Evolutionary conservation across 30 jellyfish, hydroid and myxozoan genomes (phyloP), one percentile per base, ranked within the genome.

Genomic region (Aurelia sp.): DNA sequence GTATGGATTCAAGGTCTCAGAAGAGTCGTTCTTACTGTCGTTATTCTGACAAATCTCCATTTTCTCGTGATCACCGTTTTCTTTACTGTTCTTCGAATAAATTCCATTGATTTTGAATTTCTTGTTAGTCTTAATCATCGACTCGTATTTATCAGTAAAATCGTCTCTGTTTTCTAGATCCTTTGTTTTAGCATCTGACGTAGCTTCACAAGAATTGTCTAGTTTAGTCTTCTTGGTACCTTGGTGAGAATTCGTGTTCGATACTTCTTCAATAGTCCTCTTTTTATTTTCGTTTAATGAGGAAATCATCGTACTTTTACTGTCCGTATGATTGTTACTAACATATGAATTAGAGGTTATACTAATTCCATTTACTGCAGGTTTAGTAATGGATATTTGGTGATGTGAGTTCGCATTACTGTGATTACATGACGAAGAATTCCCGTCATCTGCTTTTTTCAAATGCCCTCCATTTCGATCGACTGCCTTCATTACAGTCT

Each of bases 91-190:
- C 23, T 79, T 55, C 31, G 66, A 31, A 66, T 66, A 65, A 44
- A 79, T 41, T 20, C 81, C 80, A 37, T 79, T 79, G 19, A 64
- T 13, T 65, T 67, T 79, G 4, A 79, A 17, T 40, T 79, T 66
- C 33, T 23, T 79, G 53, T 63, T 79, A 17, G 17, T 64, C 37
- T 50, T 64, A 8, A 64, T 33, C n/a, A 64, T 58, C 31, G 59
- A 17, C 15, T 79, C 73, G n/a, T 13, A 79, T 41, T 40, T 79
- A 48, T 20, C 37, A 10, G 21, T 17, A 19, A 65, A 61, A 60
- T 18, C 9, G 18, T 22, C 79, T 19, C 64, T 37, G n/a, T n/a
- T 30, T 47, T 51, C 74, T 47, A 19, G 22, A 15, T 13, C 35
- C 1, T 59, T 59, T 59, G 23, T 59, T 21, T 59, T 21, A 59